Evolutionary conservation across 1,140 invertebrate genomes (phyloP).

Genomic region (Temnothorax curvispinosus): DNA sequence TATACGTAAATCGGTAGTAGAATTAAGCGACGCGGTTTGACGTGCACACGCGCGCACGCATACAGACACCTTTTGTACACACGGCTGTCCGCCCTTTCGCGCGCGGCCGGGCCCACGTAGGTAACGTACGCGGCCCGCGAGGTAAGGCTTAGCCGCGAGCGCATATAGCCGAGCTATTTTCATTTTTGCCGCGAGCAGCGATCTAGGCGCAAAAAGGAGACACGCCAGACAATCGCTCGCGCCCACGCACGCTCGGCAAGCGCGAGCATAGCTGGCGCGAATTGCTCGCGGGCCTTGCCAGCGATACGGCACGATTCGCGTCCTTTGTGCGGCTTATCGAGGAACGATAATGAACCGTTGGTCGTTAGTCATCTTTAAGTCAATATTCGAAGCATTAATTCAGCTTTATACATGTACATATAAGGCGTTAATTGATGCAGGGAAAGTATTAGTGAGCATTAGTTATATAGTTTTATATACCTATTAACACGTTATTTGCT

Average conservation of each 20-base stretch:
- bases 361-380: neutral
- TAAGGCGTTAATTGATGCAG: neutral
- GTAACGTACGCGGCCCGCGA: neutral
- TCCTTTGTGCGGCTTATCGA: conserved; percentile 25
- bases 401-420: neutral
- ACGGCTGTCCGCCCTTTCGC: conserved; percentile 75
- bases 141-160: conserved; percentile 38
- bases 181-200: conserved; percentile 76
- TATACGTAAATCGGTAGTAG: conserved; percentile 61
- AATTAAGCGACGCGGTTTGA: conserved; percentile 54
- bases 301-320: neutral
- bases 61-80: conserved; percentile 14
- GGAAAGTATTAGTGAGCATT: neutral
- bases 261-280: conserved; percentile 9
- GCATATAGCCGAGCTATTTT: conserved; percentile 60
- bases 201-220: conserved; percentile 74
- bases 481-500: too few relatives aligned
- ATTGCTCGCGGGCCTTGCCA: neutral
- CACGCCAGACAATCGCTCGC: conserved; percentile 66
- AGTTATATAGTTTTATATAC: too few relatives aligned
- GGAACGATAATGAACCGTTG: conserved; percentile 40
- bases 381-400: neutral
- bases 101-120: conserved; percentile 29
- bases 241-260: conserved; percentile 58
- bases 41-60: conserved; percentile 57